phyloP scores from a whole-genome alignment of 1,140 invertebrate species.

The Drosophila nebulosa region DNA sequence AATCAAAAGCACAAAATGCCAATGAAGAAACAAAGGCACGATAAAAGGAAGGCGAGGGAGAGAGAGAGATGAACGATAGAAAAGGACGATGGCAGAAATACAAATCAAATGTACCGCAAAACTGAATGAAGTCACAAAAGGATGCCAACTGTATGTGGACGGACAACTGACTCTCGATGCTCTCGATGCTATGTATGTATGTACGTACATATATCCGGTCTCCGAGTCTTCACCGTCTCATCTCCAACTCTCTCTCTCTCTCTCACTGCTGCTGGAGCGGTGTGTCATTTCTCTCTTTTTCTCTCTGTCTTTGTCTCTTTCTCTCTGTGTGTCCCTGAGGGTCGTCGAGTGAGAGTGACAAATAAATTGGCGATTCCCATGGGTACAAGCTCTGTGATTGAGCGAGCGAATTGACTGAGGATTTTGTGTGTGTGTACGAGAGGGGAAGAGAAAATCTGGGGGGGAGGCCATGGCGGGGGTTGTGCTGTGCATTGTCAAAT shows the following conservation, averaged over 20 bases:
- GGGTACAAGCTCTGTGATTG: slow-evolving; percentile 31
- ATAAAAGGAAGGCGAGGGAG: slow-evolving; percentile 31
- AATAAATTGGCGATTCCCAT: slow-evolving; percentile 78
- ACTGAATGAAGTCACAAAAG: slow-evolving; percentile 76
- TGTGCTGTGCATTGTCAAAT: slow-evolving; percentile 71
- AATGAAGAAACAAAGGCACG: slow-evolving; percentile 40
- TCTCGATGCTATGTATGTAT: neutral
- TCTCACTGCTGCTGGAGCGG: neutral
- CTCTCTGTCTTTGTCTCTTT: neutral
- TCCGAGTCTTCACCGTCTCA: neutral
- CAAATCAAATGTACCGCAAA: slow-evolving; percentile 79
- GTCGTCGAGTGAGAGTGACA: slow-evolving; percentile 58
- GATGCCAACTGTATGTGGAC: slow-evolving; percentile 35
- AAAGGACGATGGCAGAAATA: slow-evolving; percentile 31
- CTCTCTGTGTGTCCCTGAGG: slow-evolving; percentile 9
- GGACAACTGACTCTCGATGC: neutral
- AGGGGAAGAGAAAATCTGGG: neutral
- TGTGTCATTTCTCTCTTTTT: too few relatives aligned
- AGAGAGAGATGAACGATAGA: slow-evolving; percentile 16
- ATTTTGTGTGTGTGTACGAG: neutral
- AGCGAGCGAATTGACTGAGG: slow-evolving; percentile 1
- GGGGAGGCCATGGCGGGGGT: neutral
- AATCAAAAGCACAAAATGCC: slow-evolving; percentile 44
- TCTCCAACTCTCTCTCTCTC: neutral
- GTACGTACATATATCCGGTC: neutral